Percentiles rank a stretch among this genome's conserved stretches.
Evolutionary conservation across 2,113 vertebrate genomes (phyloP).

Genomic region (Cryptomyrus ogoouensis): DNA sequence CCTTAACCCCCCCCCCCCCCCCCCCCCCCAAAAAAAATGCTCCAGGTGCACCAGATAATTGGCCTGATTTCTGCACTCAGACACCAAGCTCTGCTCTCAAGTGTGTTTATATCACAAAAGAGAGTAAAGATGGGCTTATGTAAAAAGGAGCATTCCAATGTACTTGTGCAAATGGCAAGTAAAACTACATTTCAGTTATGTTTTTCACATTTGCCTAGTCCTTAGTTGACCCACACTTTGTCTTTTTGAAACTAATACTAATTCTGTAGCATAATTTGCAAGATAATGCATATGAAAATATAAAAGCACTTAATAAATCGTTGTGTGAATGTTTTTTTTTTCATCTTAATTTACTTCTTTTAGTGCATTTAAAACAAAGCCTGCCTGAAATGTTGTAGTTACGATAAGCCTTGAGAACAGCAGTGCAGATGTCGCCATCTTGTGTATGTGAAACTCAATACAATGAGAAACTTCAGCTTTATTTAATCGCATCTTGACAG

Average conservation of each 20-base stretch:
- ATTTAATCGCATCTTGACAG: not conserved
- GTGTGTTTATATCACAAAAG: not conserved
- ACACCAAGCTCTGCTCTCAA: not conserved
- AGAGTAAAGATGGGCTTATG: not conserved
- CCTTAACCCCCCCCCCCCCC: not conserved
- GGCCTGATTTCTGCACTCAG: not conserved
- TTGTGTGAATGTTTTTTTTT: not conserved
- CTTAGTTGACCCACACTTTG: not conserved
- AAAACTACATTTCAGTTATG: not conserved
- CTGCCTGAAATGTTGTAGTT: not conserved
- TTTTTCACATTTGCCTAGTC: not conserved
- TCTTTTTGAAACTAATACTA: not conserved
- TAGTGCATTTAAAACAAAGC: not conserved
- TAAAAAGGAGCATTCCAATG: not conserved
- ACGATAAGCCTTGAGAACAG: not conserved
- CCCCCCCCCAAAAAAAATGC: not conserved
- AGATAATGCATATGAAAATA: not conserved
- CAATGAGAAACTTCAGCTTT: not conserved
- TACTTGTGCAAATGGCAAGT: not conserved
- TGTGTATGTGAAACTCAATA: not conserved
- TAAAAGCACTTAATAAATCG: not conserved
- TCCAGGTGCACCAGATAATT: not conserved
- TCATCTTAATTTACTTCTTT: not conserved
- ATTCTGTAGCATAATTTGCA: not conserved
- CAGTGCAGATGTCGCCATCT: not conserved